Base-by-base conservation (phyloP, 2,113 vertebrate species). In the Corythaixoides concolor region DNA sequence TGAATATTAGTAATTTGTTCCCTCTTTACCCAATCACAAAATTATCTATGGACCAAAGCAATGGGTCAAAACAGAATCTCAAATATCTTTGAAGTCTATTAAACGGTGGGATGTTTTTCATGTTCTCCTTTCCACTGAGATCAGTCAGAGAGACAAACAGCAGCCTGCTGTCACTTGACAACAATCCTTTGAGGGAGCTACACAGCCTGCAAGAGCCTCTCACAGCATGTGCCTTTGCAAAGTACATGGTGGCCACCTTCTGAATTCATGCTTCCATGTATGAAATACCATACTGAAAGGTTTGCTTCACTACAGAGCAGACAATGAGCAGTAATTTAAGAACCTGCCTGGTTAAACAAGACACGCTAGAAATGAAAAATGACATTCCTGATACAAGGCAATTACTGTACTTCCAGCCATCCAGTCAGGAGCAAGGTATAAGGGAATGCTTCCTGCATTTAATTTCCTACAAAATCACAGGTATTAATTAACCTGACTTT, bases 341-440 rank as follows among this genome's bases (percentile, higher is more conserved):
- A 79, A 83, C 37, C 90, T 88, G 83, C 77, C 83, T 82, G 92
- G 39, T 82, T 85, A 75, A 94, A 93, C 26, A 84, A 81, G 83
- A 50, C 56, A 72, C 93, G 85, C 83, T 85, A 72, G 83, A 94
- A 96, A 94, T 95, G 92, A 96, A 93, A 97, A 96, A 93, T 96
- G 41, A 90, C 93, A 87, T 95, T 79, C 55, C 55, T 27, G 52
- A 70, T 97, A 76, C 75, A 60, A 93, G 50, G 58, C 73, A 96
- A 89, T 97, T 96, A 82, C 74, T 62, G 73, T 15, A 49, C 88
- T 76, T 96, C 28, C 92, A 94, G 90, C 26, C 58, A 66, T 82
- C 69, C 72, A 91, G 43, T 89, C 64, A 82, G 70, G 59, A 87
- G 68, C 80, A 56, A 81, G 52, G 79, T 49, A 52, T 33, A 56